A percentile compares a stretch with the other conserved stretches of the same genome.
Conservation (phyloP, 2,113 vertebrate species). For the human region DNA sequence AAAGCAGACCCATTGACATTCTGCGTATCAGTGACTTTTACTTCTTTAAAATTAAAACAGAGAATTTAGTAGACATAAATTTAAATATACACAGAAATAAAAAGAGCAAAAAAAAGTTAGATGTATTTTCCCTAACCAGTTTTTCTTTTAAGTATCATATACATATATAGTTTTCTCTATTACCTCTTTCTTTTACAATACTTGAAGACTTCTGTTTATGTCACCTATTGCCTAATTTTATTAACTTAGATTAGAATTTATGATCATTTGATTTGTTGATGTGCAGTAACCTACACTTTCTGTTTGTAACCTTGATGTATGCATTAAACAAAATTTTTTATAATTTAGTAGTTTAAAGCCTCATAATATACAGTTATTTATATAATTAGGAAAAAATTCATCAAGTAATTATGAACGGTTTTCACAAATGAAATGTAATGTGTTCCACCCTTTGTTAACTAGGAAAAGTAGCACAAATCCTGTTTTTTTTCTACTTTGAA, state of each 20-base stretch:
- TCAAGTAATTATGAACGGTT: background rate
- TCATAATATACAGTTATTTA: slow-evolving; percentile 18
- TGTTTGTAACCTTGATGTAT: background rate
- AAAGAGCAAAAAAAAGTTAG: background rate
- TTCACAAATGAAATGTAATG: slow-evolving; percentile 11
- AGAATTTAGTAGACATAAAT: background rate
- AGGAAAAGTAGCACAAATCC: background rate
- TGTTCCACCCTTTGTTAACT: background rate
- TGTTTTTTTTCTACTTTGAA: background rate
- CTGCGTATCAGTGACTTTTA: background rate
- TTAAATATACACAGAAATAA: background rate
- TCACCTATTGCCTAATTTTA: background rate
- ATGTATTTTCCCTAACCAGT: background rate
- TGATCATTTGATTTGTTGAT: background rate
- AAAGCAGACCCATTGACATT: background rate
- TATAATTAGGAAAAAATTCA: background rate
- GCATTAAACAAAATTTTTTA: background rate
- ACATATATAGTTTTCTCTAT: background rate
- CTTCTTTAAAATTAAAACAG: background rate
- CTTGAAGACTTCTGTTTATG: background rate
- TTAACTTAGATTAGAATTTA: background rate
- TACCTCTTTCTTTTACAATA: background rate
- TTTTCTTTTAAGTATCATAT: background rate
- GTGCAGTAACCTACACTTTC: background rate
- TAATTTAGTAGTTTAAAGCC: background rate